Evolutionary conservation across 2,888 invertebrate species (phyloP).

Genomic region (Tricholauxania praeusta): DNA sequence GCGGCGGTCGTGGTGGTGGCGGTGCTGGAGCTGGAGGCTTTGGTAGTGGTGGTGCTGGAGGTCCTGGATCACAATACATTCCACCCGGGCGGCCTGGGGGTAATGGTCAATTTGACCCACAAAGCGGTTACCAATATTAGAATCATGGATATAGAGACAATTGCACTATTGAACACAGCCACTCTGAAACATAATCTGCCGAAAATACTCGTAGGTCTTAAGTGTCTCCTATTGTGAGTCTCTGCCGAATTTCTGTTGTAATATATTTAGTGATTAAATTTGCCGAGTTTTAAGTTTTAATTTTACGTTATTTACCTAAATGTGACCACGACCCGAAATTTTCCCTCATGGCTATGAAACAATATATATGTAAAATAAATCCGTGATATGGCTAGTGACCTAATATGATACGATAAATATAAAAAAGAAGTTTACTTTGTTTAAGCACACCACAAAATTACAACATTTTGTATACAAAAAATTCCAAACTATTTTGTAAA

Average conservation of each 20-base stretch:
- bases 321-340: not conserved
- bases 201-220: conserved; percentile 53
- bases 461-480: not conserved
- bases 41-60: conserved; percentile 51
- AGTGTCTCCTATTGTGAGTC: conserved; percentile 82
- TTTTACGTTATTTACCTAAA: not conserved
- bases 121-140: conserved; percentile 69
- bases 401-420: not conserved
- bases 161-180: conserved; percentile 44
- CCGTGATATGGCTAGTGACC: conserved; percentile 33
- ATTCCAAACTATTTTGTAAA: not conserved
- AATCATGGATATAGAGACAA: conserved; percentile 37
- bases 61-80: conserved; percentile 53
- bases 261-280: conserved; percentile 30
- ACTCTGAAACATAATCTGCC: conserved; percentile 53
- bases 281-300: conserved; percentile 8
- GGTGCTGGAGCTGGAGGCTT: conserved; percentile 38
- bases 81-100: conserved; percentile 60
- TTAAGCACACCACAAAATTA: not conserved
- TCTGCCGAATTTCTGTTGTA: conserved; percentile 3
- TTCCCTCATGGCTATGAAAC: conserved; percentile 13
- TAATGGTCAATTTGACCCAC: conserved; percentile 67
- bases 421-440: too few species aligned
- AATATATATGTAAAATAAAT: conserved; percentile 5
- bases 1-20: conserved; percentile 31